These are phyloP conservation scores for Gymnoscopelus microlampas DNA, from an alignment of 2,797 vertebrate species.

Conservation along the genomic window DNA sequence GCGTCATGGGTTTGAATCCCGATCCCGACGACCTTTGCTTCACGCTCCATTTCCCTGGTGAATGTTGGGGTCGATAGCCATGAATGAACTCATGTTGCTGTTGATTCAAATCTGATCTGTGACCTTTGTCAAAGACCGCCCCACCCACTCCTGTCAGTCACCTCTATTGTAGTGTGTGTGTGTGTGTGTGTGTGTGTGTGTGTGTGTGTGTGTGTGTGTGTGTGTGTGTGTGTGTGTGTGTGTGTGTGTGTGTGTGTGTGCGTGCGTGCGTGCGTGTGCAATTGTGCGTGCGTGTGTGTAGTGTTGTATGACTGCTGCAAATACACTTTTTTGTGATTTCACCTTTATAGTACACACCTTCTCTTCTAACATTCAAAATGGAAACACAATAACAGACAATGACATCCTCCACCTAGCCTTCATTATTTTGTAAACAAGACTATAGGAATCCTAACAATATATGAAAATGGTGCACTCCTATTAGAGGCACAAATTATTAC, in stretches of 20 bases:
- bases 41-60: too few relatives aligned
- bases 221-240: constrained; percentile 2
- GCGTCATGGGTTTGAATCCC: too few relatives aligned
- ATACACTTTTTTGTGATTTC: neutral
- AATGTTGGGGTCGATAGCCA: too few relatives aligned
- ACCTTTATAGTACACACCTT: neutral
- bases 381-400: neutral
- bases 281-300: constrained; percentile 13
- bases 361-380: neutral
- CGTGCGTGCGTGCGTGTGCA: too few relatives aligned
- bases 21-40: too few relatives aligned
- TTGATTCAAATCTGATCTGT: too few relatives aligned
- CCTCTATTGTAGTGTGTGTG: neutral
- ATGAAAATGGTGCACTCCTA: neutral
- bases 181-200: too few relatives aligned
- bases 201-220: neutral
- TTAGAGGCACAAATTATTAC: constrained; percentile 1
- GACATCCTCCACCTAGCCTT: neutral
- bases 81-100: too few relatives aligned
- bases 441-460: constrained; percentile 10
- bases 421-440: constrained; percentile 21
- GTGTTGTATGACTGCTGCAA: too few relatives aligned
- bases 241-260: constrained; percentile 18
- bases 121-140: too few relatives aligned
- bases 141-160: too few relatives aligned